These are phyloP conservation scores for Pristionchus entomophagus DNA, from an alignment of 2,888 invertebrate species.

Conservation along the genomic window DNA sequence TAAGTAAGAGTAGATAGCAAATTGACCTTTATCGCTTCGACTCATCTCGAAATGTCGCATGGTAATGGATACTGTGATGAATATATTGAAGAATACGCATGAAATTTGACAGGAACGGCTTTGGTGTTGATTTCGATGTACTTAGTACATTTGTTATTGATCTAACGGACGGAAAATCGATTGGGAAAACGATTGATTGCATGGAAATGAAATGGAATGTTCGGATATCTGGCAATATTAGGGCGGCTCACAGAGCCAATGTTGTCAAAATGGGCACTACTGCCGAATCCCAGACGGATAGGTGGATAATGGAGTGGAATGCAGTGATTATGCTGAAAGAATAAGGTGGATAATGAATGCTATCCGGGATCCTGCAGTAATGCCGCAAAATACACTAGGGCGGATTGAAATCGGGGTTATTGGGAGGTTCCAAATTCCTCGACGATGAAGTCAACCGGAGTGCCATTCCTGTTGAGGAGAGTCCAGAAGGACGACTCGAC, in stretches of 20 bases:
- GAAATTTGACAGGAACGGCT: neutral
- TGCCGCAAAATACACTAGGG: too few species aligned
- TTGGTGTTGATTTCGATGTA: neutral
- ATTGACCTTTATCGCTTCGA: too few species aligned
- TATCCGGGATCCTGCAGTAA: too few species aligned
- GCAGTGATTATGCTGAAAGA: too few species aligned
- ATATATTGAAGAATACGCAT: too few species aligned
- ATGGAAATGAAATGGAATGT: neutral
- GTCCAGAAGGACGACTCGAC: slow-evolving; percentile 48
- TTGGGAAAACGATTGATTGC: neutral
- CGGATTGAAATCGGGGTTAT: too few species aligned
- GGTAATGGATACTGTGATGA: too few species aligned
- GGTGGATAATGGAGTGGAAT: too few species aligned
- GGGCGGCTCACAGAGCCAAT: slow-evolving; percentile 7
- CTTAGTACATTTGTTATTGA: neutral
- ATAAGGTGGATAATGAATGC: too few species aligned
- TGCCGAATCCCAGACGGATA: neutral
- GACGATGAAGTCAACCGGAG: slow-evolving; percentile 42
- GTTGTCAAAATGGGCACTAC: neutral
- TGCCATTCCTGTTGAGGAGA: slow-evolving; percentile 47
- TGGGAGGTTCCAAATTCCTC: neutral
- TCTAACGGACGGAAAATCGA: neutral
- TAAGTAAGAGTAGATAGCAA: too few species aligned
- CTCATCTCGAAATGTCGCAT: too few species aligned
- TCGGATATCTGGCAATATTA: neutral